Evolutionary conservation across 2,797 vertebrate genomes (phyloP), one percentile per base, ranked within the genome.

Genomic region (Cossypha polioptera): DNA sequence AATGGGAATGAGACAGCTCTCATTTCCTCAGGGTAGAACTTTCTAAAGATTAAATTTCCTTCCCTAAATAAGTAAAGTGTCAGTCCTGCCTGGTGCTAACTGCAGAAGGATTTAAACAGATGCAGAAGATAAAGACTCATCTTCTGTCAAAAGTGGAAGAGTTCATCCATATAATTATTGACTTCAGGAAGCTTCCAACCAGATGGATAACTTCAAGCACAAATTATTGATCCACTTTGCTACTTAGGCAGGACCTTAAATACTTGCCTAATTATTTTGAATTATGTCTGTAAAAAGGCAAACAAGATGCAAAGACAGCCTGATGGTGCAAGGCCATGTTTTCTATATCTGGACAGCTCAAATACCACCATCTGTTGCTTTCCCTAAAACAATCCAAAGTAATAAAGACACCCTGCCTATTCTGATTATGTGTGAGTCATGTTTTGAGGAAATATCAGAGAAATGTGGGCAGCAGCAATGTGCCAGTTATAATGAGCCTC

Each of bases 361-460:
- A 92, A 92, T 75, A 57, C 19, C 55, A 75, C 54, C 65, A 86
- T 78, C 66, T 88, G 73, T 61, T 86, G 66, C 66, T 93, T 94
- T 90, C 55, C 55, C 55, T 72, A 81, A 91, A 74, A 86, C 73
- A 86, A 88, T 78, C 40, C 55, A 81, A 61, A 86, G 54, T 86
- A 92, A 88, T 80, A 76, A 83, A 94, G 62, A 75, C 35, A 66
- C 14, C 7, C 38, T 62, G 53, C 55, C 69, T 84, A 45, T 86
- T 91, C 61, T 86, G 57, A 88, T 87, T 61, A 54, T 10, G 18
- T 51, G 42, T 65, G 54, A 84, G 42, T 77, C 73, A 43, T 45
- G 21, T 67, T 80, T 75, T 68, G 47, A 90, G 69, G 86, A 81
- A 92, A 54, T 61, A 66, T 50, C 66, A 88, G 73, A 81, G 57